Conservation (phyloP, 1,140 invertebrate species). For the Pseudomyrmex concolor region DNA sequence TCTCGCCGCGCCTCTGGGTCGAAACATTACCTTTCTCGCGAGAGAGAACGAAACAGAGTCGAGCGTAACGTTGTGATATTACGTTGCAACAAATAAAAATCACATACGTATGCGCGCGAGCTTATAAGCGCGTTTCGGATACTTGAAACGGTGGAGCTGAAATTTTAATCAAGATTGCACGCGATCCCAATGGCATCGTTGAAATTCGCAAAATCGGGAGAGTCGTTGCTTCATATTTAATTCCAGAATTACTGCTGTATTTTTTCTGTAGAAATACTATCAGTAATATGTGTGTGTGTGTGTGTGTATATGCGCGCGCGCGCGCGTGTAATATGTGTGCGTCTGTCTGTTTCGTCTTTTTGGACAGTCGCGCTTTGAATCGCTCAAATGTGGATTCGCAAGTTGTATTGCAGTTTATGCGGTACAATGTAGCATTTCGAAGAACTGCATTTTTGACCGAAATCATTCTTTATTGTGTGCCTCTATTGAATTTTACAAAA, state of each 20-base stretch:
- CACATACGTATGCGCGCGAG: not conserved
- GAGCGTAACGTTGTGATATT: conserved; percentile 24
- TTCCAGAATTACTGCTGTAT: not conserved
- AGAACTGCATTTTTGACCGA: conserved; percentile 14
- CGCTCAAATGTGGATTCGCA: not conserved
- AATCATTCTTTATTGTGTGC: conserved; percentile 48
- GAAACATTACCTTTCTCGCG: conserved; percentile 47
- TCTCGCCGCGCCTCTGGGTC: conserved; percentile 41
- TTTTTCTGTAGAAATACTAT: not conserved
- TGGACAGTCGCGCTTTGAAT: not conserved
- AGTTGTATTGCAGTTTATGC: conserved; percentile 1
- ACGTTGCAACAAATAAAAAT: conserved; percentile 50
- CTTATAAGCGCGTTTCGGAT: conserved; percentile 20
- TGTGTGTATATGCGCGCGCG: not conserved
- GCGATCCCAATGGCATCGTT: conserved; percentile 19
- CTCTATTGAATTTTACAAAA: conserved; percentile 11
- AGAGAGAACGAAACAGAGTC: not conserved
- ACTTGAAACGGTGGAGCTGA: not conserved
- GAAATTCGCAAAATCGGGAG: not conserved
- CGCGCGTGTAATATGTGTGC: not conserved
- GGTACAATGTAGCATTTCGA: not conserved
- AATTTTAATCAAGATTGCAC: conserved; percentile 28
- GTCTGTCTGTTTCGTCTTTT: not conserved
- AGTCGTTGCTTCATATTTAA: conserved; percentile 11
- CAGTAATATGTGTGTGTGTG: not conserved